Evolutionary conservation across 2,113 vertebrate genomes (phyloP), one percentile per base, ranked within the genome.

Genomic region (Forbesichthys agassizii): DNA sequence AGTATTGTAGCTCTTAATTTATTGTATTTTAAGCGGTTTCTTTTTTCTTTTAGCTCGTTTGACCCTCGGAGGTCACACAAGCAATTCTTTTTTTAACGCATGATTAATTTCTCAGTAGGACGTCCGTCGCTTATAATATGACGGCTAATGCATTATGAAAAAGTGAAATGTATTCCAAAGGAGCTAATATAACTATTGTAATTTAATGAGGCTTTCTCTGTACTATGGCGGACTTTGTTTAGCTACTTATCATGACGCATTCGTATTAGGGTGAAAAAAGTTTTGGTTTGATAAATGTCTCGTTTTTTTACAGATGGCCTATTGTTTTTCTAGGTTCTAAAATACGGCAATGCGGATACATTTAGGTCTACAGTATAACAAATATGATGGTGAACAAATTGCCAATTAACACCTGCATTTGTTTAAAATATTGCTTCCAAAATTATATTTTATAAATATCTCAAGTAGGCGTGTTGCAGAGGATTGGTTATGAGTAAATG

Each of bases 91-190:
- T 90, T 88, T 76, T 83, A 91, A 89, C 88, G 91, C 89, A 82
- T 90, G 90, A 92, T 93, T 92, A 91, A 91, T 92, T 92, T 90
- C 92, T 89, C 91, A 89, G 90, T 86, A 86, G 90, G 84, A 77
- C 79, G 81, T 87, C 74, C 68, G 77, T 70, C 42, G 48, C 69
- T 18, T n/a, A 55, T 3, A 68, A 63, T 53, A 74, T 72, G 68
- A 68, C 60, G 60, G 62, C 78, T 77, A 72, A 80, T 87, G 85
- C 80, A 83, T 91, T 81, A 83, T 81, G 84, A 74, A 89, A 82
- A 83, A 77, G 84, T 85, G 77, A 88, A 83, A 89, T 84, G 83
- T 88, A 84, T 86, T 89, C 83, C 84, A 81, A 75, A 63, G 72
- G 84, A 79, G 71, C 78, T 84, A 74, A 82, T 82, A 74, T 74